Percentiles rank a stretch among this genome's conserved stretches.
These are phyloP conservation scores for Morone chrysops DNA, from an alignment of 2,113 vertebrate species.

Conservation along the genomic window DNA sequence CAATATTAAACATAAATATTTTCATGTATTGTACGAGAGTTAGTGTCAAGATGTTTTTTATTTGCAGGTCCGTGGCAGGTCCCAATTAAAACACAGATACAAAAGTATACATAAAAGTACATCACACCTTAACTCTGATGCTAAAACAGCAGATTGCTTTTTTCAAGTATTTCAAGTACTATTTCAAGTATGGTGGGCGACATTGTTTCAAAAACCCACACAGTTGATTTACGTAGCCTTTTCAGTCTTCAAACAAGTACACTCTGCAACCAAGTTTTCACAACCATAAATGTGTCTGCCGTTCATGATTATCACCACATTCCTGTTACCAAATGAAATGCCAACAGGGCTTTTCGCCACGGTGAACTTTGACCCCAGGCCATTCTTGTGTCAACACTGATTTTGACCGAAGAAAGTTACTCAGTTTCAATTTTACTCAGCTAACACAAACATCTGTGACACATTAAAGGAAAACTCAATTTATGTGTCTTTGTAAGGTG, in stretches of 20 bases:
- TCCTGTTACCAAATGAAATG: not conserved
- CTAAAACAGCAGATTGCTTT: no score
- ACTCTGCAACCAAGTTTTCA: not conserved
- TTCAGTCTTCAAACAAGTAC: not conserved
- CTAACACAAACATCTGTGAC: not conserved
- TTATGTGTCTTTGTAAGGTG: not conserved
- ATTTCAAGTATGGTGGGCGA: no score
- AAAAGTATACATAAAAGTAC: no score
- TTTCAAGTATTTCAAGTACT: no score
- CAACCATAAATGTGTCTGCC: not conserved
- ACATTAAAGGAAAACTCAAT: not conserved
- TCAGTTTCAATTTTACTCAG: not conserved
- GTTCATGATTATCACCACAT: not conserved
- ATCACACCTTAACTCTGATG: not conserved
- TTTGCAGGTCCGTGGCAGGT: no score
- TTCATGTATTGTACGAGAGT: no score
- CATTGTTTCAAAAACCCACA: not conserved
- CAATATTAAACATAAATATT: no score
- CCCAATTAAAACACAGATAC: not conserved
- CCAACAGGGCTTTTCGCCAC: no score
- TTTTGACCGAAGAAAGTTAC: not conserved
- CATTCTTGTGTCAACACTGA: not conserved
- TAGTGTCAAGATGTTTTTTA: no score
- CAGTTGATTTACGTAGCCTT: not conserved
- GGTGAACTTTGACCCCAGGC: not conserved